These are phyloP conservation scores for Paguma larvata DNA, from an alignment of 2,797 vertebrate genomes.

Conservation along the genomic window DNA sequence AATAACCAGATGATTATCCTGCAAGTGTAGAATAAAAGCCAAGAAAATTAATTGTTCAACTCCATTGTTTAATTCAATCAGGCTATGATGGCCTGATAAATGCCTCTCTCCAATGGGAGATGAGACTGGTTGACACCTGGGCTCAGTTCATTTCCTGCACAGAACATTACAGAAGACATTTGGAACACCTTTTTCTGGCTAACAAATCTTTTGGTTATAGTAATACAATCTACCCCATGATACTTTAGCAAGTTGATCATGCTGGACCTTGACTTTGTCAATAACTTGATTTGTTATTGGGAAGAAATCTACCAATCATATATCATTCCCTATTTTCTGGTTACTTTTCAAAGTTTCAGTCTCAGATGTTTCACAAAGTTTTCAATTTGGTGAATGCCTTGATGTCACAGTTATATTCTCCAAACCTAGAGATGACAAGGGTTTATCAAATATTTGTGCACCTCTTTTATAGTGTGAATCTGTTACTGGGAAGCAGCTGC, in stretches of 20 bases:
- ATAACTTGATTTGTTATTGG: neutral
- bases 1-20: neutral
- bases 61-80: neutral
- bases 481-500: neutral
- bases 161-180: neutral
- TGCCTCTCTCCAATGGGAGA: neutral
- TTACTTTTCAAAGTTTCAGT: neutral
- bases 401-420: neutral
- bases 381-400: neutral
- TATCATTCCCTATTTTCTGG: neutral
- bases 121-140: neutral
- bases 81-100: neutral
- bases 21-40: neutral
- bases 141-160: neutral
- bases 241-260: neutral
- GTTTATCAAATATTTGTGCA: neutral
- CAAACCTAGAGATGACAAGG: neutral
- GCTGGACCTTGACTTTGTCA: neutral
- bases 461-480: neutral
- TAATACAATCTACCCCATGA: neutral
- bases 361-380: neutral
- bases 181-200: neutral
- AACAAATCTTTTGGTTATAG: neutral
- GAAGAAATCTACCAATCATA: neutral
- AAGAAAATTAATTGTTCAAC: neutral